These are phyloP conservation scores for Lysandra bellargus DNA, from an alignment of 2,888 invertebrate genomes.

Conservation along the genomic window DNA sequence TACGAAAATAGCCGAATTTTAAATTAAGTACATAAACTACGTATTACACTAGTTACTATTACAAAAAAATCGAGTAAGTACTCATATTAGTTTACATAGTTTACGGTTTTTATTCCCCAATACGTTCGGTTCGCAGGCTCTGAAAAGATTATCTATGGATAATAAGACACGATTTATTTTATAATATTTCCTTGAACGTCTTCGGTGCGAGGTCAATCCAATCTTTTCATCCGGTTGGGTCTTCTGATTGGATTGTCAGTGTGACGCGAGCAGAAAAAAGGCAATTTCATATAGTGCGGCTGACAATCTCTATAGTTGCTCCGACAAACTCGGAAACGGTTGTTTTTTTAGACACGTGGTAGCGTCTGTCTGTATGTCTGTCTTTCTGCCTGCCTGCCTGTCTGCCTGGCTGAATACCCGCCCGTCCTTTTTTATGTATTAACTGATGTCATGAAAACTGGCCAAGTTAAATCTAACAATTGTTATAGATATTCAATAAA, in stretches of 20 bases:
- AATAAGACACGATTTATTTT: background rate
- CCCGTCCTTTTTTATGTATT: no score
- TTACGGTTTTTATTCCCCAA: background rate
- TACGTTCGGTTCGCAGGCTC: background rate
- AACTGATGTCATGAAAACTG: no score
- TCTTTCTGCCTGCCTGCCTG: no score
- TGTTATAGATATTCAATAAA: no score
- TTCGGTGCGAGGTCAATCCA: conserved; percentile 2
- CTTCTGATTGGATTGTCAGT: conserved; percentile 17
- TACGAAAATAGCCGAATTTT: no score
- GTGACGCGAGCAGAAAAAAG: background rate
- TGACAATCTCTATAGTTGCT: background rate
- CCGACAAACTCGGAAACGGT: background rate
- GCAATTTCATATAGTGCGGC: conserved; percentile 6
- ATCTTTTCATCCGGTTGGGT: conserved; percentile 18
- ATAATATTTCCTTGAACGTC: background rate
- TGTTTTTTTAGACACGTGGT: background rate
- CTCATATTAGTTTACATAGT: background rate
- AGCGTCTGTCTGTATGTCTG: no score
- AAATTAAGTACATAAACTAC: no score
- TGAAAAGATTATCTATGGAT: conserved; percentile 14
- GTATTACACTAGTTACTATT: no score
- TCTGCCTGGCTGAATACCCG: no score
- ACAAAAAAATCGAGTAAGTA: no score
- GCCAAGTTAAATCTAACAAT: no score